Evolutionary conservation across 2,888 invertebrate species (phyloP), one percentile per base, ranked within the genome.

Genomic region (Eretmocerus hayati): DNA sequence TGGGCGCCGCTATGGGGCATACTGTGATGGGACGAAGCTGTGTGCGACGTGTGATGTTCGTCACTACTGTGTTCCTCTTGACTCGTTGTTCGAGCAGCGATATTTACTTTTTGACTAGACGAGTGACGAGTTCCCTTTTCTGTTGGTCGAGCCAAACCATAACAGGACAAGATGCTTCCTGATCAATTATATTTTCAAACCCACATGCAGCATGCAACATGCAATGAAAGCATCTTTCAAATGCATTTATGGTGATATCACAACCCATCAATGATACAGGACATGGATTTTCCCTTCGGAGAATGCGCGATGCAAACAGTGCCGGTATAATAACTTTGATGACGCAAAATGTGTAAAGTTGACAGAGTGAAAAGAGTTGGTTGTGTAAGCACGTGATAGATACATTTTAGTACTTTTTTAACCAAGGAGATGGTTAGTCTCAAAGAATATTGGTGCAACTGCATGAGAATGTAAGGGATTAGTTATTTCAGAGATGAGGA

Each of bases 41-140:
- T 69, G 42, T 71, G 70, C 5, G 70, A 52, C 8, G 70, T 70
- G 42, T 71, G 72, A 56, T 72, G 74, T 52, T 75, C 75, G 50
- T 74, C 74, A 51, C 73, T 74, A 53, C 74, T 74, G 54, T 75
- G 75, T 13, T 75, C 75, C 21, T 71, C 71, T 56, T 75, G 75
- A 37, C 74, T 74, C 55, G 63, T 66, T 15, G 72, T 63, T 13
- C 71, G 63, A n/a, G 63, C 64, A 40, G 63, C 63, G 21, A 61
- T 61, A 5, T 52, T 63, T 8, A 60, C 37, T 50, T 69, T 70
- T 52, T 64, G 64, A 53, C 52, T 59, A 15, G 59, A 47, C 56
- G 65, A 62, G 46, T 66, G 58, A 5, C 64, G 63, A 38, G 60
- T 52, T 46, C 62, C 69, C 55, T 68, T 71, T 56, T 69, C 71